These are phyloP conservation scores for Chloropsis cyanopogon DNA, from an alignment of 2,113 vertebrate species.

Conservation along the genomic window DNA sequence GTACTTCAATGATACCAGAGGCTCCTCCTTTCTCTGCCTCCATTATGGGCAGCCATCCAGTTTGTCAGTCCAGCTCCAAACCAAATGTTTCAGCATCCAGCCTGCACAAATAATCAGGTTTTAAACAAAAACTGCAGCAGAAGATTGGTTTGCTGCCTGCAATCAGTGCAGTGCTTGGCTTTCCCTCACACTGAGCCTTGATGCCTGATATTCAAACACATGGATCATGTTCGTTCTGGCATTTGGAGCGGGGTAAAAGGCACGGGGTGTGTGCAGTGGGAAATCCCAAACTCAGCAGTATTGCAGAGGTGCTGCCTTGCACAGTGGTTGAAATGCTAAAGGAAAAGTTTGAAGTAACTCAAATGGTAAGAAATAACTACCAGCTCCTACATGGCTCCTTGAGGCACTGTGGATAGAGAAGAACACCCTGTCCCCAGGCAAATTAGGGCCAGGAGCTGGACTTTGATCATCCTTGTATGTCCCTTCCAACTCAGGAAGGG, in stretches of 20 bases:
- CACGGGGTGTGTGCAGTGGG: neutral
- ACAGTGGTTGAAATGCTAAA: neutral
- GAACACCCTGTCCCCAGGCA: neutral
- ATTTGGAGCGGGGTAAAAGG: neutral
- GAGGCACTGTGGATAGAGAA: neutral
- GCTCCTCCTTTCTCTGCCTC: neutral
- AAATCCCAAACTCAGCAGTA: neutral
- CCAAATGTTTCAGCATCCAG: neutral
- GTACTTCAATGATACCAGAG: neutral
- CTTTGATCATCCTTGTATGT: neutral
- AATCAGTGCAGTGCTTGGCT: neutral
- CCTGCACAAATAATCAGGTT: neutral
- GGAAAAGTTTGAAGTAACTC: neutral
- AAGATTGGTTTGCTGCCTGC: neutral
- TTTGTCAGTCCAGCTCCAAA: neutral
- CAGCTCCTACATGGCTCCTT: neutral
- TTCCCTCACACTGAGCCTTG: neutral
- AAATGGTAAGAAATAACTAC: neutral
- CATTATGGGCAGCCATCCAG: neutral
- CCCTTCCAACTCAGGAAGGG: neutral
- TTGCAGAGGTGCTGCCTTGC: neutral
- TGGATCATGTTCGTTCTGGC: neutral
- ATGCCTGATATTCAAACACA: neutral
- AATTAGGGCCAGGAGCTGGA: neutral
- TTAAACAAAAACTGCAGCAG: neutral